phyloP scores from a whole-genome alignment of 2,888 invertebrate species.

The Melanostoma scalare region DNA sequence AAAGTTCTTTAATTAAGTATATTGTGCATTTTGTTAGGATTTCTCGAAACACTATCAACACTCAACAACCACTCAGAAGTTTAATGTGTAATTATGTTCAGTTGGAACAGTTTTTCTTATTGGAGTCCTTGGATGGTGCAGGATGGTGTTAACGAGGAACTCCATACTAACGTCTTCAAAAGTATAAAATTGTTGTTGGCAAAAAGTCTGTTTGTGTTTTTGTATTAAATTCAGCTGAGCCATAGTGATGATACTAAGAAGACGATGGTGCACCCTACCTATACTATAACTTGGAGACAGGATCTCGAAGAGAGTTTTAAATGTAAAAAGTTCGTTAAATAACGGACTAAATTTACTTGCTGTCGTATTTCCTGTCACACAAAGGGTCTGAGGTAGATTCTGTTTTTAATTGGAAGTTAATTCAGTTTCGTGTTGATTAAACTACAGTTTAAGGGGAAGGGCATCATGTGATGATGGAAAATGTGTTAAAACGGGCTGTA shows the following conservation, averaged over 20 bases:
- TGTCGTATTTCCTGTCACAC: conserved; percentile 33
- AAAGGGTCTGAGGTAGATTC: conserved; percentile 27
- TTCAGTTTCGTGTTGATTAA: conserved; percentile 55
- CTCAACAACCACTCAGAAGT: conserved; percentile 71
- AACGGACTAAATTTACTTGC: conserved; percentile 24
- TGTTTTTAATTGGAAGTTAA: conserved; percentile 63
- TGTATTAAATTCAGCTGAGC: conserved; percentile 48
- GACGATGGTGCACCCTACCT: background rate
- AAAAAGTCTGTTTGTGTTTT: conserved; percentile 33
- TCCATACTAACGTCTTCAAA: no score
- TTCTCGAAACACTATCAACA: conserved; percentile 65
- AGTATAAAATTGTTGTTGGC: no score
- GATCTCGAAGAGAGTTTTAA: conserved; percentile 20
- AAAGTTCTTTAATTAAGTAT: conserved; percentile 73
- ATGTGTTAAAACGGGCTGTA: no score
- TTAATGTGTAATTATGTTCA: conserved; percentile 70
- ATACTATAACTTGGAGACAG: background rate
- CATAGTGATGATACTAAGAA: conserved; percentile 31
- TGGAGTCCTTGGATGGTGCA: conserved; percentile 19
- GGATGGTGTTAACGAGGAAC: background rate
- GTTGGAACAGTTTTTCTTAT: conserved; percentile 63
- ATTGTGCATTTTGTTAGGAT: conserved; percentile 64
- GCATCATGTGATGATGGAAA: no score
- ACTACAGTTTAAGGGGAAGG: background rate
- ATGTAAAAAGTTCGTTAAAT: conserved; percentile 13